These are phyloP conservation scores for Brachionus asplanchnoidis DNA, from an alignment of 1,140 invertebrate genomes.

Conservation along the genomic window DNA sequence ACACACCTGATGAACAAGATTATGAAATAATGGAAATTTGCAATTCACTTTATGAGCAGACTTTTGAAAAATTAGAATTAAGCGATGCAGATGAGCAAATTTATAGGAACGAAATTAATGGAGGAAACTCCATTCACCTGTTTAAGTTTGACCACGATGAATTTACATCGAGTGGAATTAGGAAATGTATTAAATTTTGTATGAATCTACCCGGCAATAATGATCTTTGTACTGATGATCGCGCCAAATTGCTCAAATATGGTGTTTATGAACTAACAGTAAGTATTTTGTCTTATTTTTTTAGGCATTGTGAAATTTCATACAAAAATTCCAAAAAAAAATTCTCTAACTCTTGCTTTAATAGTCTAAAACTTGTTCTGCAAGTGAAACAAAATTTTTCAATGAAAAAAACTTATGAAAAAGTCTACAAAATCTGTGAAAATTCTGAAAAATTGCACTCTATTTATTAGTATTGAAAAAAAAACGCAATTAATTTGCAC, in stretches of 20 bases:
- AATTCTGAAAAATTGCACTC: too few relatives aligned
- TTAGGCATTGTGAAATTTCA: too few relatives aligned
- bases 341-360: too few relatives aligned
- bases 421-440: too few relatives aligned
- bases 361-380: too few relatives aligned
- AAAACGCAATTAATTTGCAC: too few relatives aligned
- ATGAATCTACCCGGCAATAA: constrained; percentile 40
- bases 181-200: constrained; percentile 30
- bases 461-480: too few relatives aligned
- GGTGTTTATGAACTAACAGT: constrained; percentile 19
- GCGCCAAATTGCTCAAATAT: constrained; percentile 39
- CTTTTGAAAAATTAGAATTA: background rate
- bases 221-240: constrained; percentile 36
- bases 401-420: too few relatives aligned
- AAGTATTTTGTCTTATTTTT: background rate
- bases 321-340: too few relatives aligned
- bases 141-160: constrained; percentile 2
- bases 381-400: too few relatives aligned
- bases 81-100: background rate
- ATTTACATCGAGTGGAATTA: constrained; percentile 20
- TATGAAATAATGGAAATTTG: constrained; percentile 39
- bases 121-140: background rate
- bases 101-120: background rate
- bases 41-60: background rate
- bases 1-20: constrained; percentile 18